phyloP scores from a whole-genome alignment of 1,140 invertebrate species.

The Zeugodacus cucurbitae region DNA sequence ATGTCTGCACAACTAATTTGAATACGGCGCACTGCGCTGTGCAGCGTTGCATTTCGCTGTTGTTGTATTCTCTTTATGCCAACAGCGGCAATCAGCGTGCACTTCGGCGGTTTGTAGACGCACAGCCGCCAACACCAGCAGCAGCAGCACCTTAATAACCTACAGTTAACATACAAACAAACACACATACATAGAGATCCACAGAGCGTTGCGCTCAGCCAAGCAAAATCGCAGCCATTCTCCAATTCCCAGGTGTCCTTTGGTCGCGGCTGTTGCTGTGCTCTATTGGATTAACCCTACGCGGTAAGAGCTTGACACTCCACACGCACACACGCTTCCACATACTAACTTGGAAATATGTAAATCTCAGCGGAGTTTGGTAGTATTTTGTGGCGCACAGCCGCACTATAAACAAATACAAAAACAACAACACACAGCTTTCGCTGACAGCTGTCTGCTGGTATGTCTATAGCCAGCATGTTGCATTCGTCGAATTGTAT shows the following conservation, averaged over 20 bases:
- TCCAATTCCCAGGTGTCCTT: neutral
- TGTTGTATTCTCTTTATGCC: neutral
- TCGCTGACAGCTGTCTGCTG: neutral
- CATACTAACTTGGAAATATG: neutral
- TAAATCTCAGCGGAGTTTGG: neutral
- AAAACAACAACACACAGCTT: neutral
- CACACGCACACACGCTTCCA: neutral
- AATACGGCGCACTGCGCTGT: neutral
- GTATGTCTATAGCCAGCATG: neutral
- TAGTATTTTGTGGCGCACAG: neutral
- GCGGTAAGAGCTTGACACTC: neutral
- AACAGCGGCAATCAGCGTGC: neutral
- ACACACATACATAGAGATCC: neutral
- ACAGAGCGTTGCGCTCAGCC: neutral
- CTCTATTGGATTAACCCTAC: slow-evolving; percentile 1
- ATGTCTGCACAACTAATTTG: neutral
- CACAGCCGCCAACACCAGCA: neutral
- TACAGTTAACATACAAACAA: neutral
- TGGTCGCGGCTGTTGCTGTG: neutral
- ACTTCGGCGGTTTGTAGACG: neutral
- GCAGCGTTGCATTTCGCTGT: neutral
- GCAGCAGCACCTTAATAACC: neutral
- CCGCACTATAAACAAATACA: neutral
- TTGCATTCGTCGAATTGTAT: neutral
- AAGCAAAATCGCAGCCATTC: neutral